phyloP scores from a whole-genome alignment of 2,888 invertebrate species.

The Urechis unicinctus region DNA sequence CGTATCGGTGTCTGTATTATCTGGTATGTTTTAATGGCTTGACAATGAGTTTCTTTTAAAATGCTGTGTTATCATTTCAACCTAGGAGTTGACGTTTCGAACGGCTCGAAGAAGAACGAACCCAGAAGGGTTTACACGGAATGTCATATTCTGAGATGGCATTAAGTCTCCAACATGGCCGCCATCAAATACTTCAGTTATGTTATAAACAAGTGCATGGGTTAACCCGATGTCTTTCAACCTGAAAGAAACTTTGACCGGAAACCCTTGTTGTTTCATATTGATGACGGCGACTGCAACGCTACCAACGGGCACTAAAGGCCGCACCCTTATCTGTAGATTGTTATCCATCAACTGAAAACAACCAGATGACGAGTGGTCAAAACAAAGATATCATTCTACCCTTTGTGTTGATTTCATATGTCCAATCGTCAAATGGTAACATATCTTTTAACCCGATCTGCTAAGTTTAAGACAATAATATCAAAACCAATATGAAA shows the following conservation, averaged over 20 bases:
- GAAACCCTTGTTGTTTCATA: conserved; percentile 24
- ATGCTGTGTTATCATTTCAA: no score
- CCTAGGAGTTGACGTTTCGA: not conserved
- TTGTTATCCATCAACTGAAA: conserved; percentile 40
- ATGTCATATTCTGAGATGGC: conserved; percentile 19
- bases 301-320: conserved; percentile 32
- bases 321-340: conserved; percentile 89
- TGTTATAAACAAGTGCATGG: conserved; percentile 25
- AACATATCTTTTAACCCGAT: no score
- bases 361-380: no score
- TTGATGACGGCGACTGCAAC: conserved; percentile 34
- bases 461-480: no score
- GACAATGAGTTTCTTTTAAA: no score
- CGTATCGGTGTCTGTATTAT: no score
- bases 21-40: no score
- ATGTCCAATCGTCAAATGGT: no score
- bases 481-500: no score
- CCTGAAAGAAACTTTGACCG: conserved; percentile 16
- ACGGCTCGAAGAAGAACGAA: conserved; percentile 13
- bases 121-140: conserved; percentile 20
- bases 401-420: no score
- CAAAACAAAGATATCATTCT: no score
- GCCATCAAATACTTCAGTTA: conserved; percentile 37
- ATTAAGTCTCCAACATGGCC: conserved; percentile 23
- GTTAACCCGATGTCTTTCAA: conserved; percentile 26